A percentile compares a stretch with the other conserved stretches of the same genome.
phyloP scores from a whole-genome alignment of 1,140 invertebrate genomes.

The Patella vulgata region DNA sequence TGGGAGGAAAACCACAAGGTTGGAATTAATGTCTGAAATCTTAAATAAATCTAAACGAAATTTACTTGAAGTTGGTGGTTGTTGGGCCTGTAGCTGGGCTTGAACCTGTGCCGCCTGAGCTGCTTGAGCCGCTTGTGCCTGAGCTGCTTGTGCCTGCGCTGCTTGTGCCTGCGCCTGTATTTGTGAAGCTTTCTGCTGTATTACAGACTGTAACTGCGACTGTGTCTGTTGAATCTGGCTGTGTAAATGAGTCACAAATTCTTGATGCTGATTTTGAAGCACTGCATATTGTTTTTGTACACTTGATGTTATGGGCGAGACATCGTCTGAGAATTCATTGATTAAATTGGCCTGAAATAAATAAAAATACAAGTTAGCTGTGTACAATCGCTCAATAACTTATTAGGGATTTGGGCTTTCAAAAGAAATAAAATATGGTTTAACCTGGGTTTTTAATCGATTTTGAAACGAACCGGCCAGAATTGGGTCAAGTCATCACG shows the following conservation, averaged over 20 bases:
- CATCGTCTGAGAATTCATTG: slow-evolving; percentile 79
- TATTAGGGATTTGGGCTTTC: too few relatives aligned
- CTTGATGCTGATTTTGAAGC: slow-evolving; percentile 92
- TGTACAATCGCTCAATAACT: too few relatives aligned
- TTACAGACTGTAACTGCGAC: slow-evolving; percentile 40
- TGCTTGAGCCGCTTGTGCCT: too few relatives aligned
- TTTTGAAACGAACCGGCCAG: too few relatives aligned
- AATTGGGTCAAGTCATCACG: too few relatives aligned
- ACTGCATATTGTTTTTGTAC: slow-evolving; percentile 76
- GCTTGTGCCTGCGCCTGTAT: slow-evolving; percentile 23
- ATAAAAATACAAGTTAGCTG: slow-evolving; percentile 1
- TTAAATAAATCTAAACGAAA: too few relatives aligned
- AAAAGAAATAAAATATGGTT: too few relatives aligned
- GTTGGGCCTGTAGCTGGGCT: slow-evolving; percentile 6
- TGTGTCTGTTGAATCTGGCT: slow-evolving; percentile 80
- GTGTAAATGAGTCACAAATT: slow-evolving; percentile 90
- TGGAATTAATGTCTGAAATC: too few relatives aligned
- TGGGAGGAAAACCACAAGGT: too few relatives aligned
- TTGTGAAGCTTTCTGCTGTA: slow-evolving; percentile 28
- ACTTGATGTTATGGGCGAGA: slow-evolving; percentile 78
- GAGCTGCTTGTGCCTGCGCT: too few relatives aligned
- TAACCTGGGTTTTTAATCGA: too few relatives aligned
- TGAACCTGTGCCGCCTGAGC: slow-evolving; percentile 10
- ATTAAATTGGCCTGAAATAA: slow-evolving; percentile 79
- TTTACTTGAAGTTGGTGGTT: too few relatives aligned